Evolutionary conservation across 2,888 invertebrate genomes (phyloP).

Genomic region (Athalia circularis): DNA sequence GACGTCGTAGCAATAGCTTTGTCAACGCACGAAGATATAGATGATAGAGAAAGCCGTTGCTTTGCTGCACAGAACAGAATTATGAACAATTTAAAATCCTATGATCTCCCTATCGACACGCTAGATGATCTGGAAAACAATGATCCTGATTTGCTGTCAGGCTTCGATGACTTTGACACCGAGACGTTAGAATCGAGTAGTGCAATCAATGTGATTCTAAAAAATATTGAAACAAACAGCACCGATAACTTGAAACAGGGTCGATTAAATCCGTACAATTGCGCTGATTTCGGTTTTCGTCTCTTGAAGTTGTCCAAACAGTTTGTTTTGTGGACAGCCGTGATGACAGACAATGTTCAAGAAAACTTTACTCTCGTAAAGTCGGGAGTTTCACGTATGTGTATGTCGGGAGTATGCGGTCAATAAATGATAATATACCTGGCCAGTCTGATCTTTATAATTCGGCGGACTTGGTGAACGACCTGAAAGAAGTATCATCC

Average conservation of each 20-base stretch:
- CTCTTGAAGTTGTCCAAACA: constrained; percentile 42
- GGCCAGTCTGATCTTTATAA: neutral
- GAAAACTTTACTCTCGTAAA: neutral
- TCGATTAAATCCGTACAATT: constrained; percentile 48
- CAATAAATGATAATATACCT: neutral
- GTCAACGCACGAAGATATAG: constrained; percentile 42
- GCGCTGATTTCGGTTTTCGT: constrained; percentile 34
- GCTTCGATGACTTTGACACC: neutral
- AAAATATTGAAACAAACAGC: constrained; percentile 36
- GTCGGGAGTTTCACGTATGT: neutral
- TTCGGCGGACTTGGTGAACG: neutral
- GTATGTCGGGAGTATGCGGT: neutral
- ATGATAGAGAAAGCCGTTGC: constrained; percentile 41
- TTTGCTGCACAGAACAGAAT: constrained; percentile 50
- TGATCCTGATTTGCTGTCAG: neutral
- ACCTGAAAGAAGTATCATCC: neutral
- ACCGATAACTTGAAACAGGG: constrained; percentile 34
- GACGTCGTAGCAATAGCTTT: constrained; percentile 46
- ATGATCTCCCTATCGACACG: constrained; percentile 1
- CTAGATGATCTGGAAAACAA: neutral
- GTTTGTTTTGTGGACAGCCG: constrained; percentile 46
- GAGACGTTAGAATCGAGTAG: constrained; percentile 15
- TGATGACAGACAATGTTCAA: constrained; percentile 31
- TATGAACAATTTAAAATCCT: constrained; percentile 26
- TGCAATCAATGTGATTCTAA: constrained; percentile 26